These are phyloP conservation scores for Danio aesculapii DNA, from an alignment of 2,797 vertebrate genomes.

Conservation along the genomic window DNA sequence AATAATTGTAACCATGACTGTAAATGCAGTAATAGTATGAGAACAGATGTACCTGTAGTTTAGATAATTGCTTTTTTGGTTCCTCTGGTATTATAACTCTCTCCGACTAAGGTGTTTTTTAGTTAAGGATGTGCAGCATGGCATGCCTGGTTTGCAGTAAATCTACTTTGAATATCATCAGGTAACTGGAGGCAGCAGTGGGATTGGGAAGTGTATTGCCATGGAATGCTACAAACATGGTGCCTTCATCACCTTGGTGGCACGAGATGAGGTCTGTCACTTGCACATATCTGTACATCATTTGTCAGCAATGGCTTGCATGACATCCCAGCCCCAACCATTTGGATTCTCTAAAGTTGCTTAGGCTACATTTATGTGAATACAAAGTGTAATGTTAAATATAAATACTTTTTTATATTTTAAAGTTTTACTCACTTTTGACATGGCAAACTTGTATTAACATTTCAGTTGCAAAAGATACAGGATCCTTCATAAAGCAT, in stretches of 20 bases:
- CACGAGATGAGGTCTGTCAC: conserved; percentile 91
- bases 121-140: background rate
- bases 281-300: background rate
- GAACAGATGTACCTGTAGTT: background rate
- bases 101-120: background rate
- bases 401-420: no score
- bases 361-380: background rate
- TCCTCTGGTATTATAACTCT: background rate
- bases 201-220: conserved; percentile 95
- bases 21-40: background rate
- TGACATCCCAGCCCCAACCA: no score
- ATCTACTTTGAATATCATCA: conserved; percentile 64
- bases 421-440: no score
- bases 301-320: background rate
- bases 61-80: background rate
- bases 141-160: background rate
- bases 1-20: background rate
- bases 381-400: background rate
- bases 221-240: conserved; percentile 95
- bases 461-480: background rate
- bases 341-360: background rate
- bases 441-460: background rate
- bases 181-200: conserved; percentile 98
- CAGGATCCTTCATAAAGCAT: background rate
- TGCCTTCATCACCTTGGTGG: conserved; percentile 97